Percentiles rank a stretch among this genome's conserved stretches.
Conservation (phyloP, 1,140 invertebrate genomes). For the Acromyrmex echinatior region DNA sequence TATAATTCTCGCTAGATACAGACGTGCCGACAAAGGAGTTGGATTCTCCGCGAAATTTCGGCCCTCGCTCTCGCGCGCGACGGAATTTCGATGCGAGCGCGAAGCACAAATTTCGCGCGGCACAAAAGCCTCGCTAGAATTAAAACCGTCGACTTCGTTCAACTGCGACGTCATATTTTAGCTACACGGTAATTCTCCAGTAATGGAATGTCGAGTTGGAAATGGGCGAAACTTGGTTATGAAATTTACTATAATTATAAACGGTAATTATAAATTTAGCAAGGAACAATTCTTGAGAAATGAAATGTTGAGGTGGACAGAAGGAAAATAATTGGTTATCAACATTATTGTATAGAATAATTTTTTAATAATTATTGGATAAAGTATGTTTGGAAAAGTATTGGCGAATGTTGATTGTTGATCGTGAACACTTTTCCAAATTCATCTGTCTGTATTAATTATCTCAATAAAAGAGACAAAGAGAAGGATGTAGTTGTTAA, state of each 20-base stretch:
- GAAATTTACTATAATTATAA: background rate
- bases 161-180: constrained; percentile 32
- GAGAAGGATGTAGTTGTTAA: background rate
- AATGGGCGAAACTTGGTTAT: background rate
- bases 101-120: constrained; percentile 31
- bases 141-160: constrained; percentile 26
- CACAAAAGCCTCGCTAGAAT: constrained; percentile 22
- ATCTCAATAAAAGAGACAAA: constrained; percentile 9
- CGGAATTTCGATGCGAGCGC: constrained; percentile 47
- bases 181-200: background rate
- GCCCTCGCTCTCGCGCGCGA: constrained; percentile 32
- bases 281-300: background rate
- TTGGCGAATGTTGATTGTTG: constrained; percentile 12
- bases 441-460: background rate
- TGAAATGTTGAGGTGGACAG: background rate
- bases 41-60: constrained; percentile 60
- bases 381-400: background rate
- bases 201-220: constrained; percentile 12
- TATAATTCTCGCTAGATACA: constrained; percentile 67
- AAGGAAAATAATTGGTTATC: background rate
- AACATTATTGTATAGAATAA: background rate
- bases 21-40: constrained; percentile 61
- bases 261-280: background rate
- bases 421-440: constrained; percentile 8
- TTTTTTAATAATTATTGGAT: background rate